phyloP scores from a whole-genome alignment of 2,797 vertebrate genomes.

The Stomatorhinus walkeri region DNA sequence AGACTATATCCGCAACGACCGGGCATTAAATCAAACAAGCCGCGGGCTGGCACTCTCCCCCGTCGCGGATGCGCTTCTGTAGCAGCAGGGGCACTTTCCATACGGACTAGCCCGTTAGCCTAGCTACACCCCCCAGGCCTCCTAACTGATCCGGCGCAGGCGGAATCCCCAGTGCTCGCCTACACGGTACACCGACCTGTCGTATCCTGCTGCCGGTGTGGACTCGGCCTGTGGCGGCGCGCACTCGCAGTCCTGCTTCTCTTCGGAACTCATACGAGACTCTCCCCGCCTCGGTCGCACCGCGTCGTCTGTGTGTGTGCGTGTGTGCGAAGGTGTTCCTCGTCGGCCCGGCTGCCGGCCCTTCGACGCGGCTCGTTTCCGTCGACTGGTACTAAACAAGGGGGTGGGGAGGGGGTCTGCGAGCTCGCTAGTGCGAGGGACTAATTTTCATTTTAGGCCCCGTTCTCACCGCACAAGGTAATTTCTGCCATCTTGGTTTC shows the following conservation, averaged over 20 bases:
- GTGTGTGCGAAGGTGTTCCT: conserved; percentile 32
- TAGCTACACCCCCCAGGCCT: background rate
- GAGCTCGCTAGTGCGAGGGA: conserved; percentile 35
- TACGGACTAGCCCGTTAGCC: background rate
- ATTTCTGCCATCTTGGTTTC: conserved; percentile 65
- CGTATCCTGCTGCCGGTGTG: conserved; percentile 51
- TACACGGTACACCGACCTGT: conserved; percentile 49
- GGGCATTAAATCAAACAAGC: background rate
- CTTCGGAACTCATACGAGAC: conserved; percentile 70
- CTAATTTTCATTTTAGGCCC: conserved; percentile 54
- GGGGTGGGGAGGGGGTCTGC: conserved; percentile 9
- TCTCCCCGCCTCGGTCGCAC: conserved; percentile 51
- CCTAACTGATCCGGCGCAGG: background rate
- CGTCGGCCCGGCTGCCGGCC: conserved; percentile 24
- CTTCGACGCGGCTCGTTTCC: conserved; percentile 7
- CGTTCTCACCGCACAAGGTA: conserved; percentile 45
- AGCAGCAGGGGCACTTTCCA: background rate
- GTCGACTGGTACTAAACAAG: conserved; percentile 14
- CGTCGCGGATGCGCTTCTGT: background rate
- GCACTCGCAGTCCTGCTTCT: conserved; percentile 70
- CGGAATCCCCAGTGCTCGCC: conserved; percentile 45
- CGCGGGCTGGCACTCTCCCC: background rate
- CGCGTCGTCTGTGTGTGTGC: conserved; percentile 38
- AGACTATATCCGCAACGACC: background rate
- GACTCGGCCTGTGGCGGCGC: conserved; percentile 66